Evolutionary conservation across 2,888 invertebrate genomes (phyloP), one percentile per base, ranked within the genome.

Genomic region (Pediacus dermestoides): DNA sequence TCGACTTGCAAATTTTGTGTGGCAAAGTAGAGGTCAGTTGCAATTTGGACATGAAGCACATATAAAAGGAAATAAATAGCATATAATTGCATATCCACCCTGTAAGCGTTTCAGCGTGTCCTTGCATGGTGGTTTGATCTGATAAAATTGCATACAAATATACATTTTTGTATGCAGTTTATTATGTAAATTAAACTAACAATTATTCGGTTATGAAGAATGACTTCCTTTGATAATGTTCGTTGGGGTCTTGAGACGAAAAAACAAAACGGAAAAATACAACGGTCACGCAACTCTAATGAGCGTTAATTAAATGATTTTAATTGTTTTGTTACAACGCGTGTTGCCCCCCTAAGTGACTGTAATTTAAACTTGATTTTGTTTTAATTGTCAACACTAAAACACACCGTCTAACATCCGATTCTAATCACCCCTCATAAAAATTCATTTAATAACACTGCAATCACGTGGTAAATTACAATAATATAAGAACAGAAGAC

Each of bases 191-290:
- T 59, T 46, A 54, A 53, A 57, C 57, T 47, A 52, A 55, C 58
- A 55, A 56, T 58, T 58, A 57, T 50, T 46, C 51, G 53, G 53
- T 54, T 54, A 57, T 58, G 55, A 57, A 52, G 53, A 51, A 58
- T 46, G 51, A 54, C 53, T 58, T 58, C 58, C 58, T 48, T 41
- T 52, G 52, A 48, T 58, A 57, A 58, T 52, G 46, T 52, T 50
- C 43, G 46, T 41, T 45, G 44, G 51, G 50, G 53, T 43, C 45
- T n/a, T 9, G 10, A 14, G 14, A 34, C 16, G 39, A 34, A 31
- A 41, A 34, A 10, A 28, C 35, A 32, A 36, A 18, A 13, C 27
- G 40, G 38, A 41, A 25, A 34, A 44, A 53, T 9, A 52, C 49
- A 50, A 53, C 32, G 28, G 46, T 45, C 55, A 55, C 55, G 55